Base-by-base conservation (phyloP, 2,797 vertebrate genomes). In the Acropternis orthonyx region DNA sequence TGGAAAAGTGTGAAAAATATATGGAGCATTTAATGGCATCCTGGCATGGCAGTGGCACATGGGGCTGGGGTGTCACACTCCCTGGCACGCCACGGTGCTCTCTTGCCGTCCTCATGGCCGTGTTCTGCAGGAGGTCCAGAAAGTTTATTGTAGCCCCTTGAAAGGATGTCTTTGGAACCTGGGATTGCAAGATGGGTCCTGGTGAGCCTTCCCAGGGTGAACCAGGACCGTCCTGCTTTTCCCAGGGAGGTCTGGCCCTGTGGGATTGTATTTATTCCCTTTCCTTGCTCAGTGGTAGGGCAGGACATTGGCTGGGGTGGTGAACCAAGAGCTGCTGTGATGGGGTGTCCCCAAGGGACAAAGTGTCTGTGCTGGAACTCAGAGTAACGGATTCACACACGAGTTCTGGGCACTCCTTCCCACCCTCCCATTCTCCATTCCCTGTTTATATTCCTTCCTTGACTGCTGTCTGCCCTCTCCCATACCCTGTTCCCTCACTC, bases 21-120 rank as follows among this genome's bases (percentile, higher is more conserved):
- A 17, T 0, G 0, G 49, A 75, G 49, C 32, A 14, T 22, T 80
- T 71, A 49, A 43, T 15, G 39, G 30, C 49, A 69, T 48, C 43
- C 28, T 2, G 2, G 49, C 32, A 5, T 1, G 11, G 58, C 18
- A 27, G 71, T 59, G n/a, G n/a, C 43, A 59, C 4, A 0, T 8
- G 43, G 36, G 52, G 32, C 30, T 56, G 78, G 37, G 62, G 12
- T 34, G 36, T 67, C 49, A 1, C 0, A 0, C 19, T 55, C 44
- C 41, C 36, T 67, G 44, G 54, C 54, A 28, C 0, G 0, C 13
- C 3, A 49, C 1, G 2, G 28, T 2, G 1, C 36, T 56, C 76
- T 69, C 32, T 37, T 4, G 1, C 27, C 72, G 32, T 56, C 62
- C 37, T 76, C 36, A 7, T 2, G 7, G 10, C 36, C 5, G 0